Conservation (phyloP, 2,888 invertebrate species). For the Dynastes maya region DNA sequence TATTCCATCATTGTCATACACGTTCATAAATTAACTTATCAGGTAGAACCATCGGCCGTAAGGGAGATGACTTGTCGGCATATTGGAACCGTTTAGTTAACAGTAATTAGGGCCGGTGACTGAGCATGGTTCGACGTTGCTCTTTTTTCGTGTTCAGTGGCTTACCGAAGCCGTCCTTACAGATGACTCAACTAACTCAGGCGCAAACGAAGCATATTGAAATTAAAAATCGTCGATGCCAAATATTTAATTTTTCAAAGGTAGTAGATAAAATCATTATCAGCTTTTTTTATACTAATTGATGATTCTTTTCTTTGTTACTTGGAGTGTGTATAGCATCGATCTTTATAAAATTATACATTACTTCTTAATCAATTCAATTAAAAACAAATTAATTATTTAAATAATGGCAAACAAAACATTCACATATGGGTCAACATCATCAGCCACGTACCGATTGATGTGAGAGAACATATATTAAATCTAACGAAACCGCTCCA, state of each 20-base stretch:
- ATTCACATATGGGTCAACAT: too few species aligned
- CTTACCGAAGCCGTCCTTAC: not conserved
- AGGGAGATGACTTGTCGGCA: constrained; percentile 56
- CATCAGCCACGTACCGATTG: too few species aligned
- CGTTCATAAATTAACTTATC: constrained; percentile 47
- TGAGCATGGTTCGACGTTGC: constrained; percentile 51
- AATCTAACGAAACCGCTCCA: too few species aligned
- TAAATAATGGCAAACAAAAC: too few species aligned
- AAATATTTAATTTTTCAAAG: not conserved
- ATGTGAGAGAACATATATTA: too few species aligned
- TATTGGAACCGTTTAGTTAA: constrained; percentile 59
- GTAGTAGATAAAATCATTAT: not conserved
- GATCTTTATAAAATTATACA: too few species aligned
- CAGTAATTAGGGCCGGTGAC: constrained; percentile 57
- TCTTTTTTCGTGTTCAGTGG: constrained; percentile 17
- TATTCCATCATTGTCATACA: constrained; percentile 45
- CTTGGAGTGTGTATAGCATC: too few species aligned
- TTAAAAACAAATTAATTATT: too few species aligned
- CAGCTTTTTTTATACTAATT: too few species aligned
- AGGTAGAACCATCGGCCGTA: constrained; percentile 37
- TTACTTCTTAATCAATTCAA: too few species aligned
- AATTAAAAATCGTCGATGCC: not conserved
- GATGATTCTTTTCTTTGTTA: too few species aligned
- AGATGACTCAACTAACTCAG: constrained; percentile 16
- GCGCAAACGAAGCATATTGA: constrained; percentile 14